Evolutionary conservation across 35 echinoderm and acorn worm genomes (phyloP), one percentile per base, ranked within the genome.

Genomic region (Acanthaster planci): DNA sequence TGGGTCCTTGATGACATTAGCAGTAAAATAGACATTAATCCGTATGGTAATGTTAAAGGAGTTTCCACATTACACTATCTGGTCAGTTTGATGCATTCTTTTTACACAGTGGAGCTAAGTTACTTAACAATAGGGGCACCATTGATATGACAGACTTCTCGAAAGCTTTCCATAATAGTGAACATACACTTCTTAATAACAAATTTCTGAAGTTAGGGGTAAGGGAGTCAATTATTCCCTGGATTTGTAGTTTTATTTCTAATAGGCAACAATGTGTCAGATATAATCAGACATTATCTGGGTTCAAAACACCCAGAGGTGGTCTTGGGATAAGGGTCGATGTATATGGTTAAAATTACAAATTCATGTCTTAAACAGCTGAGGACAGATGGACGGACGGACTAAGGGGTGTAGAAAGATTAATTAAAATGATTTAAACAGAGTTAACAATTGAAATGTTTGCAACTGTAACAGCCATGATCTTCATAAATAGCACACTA

Each of bases 81-180:
- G 3, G 42, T 92, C 8, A 79, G 76, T 80, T 39, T 92, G 9
- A 42, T 92, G 17, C 53, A 92, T 52, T 51, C 21, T 22, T 21
- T 86, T 8, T n/a, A n/a, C 84, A 92, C 38, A 29, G 2, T 34
- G 76, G 84, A 81, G 40, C 84, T 76, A 84, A 92, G 18, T 82
- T 75, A 51, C 8, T 40, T 17, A n/a, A 34, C 40, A 80, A 83
- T 23, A 44, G 77, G 1, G 85, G 84, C 7, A 80, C 83, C 19
- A 38, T 92, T 22, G 52, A 86, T 68, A 32, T 92, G n/a, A 87
- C 84, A 17, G 84, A 92, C 47, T 92, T 92, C 60, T 86, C 84
- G 8, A 92, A 92, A 87, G 84, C 89, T 5, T 91, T 91, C 26
- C 82, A 91, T 81, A 51, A 56, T 5, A 55, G 86, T 17, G 77